These are phyloP conservation scores for Trichomycterus rosablanca DNA, from an alignment of 2,113 vertebrate genomes.

Conservation along the genomic window DNA sequence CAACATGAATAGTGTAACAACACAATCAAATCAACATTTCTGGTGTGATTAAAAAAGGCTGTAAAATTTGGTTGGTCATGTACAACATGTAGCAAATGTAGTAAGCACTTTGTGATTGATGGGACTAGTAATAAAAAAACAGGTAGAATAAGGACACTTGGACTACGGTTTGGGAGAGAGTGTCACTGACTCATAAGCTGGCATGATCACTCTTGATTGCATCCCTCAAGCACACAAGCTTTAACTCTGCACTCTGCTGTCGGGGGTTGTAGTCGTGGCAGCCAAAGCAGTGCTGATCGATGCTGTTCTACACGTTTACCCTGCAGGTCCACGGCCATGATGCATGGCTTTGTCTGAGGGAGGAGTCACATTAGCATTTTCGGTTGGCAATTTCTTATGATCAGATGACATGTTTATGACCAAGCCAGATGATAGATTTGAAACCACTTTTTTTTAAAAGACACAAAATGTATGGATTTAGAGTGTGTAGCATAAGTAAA, in stretches of 20 bases:
- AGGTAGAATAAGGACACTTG: background rate
- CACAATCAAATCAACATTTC: too few species aligned
- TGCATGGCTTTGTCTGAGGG: slow-evolving; percentile 32
- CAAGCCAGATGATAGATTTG: slow-evolving; percentile 34
- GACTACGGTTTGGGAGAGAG: background rate
- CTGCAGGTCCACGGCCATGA: slow-evolving; percentile 23
- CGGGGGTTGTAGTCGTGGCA: slow-evolving; percentile 1
- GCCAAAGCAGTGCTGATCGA: slow-evolving; percentile 31
- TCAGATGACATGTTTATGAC: slow-evolving; percentile 36
- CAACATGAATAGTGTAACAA: too few species aligned
- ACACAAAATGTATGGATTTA: slow-evolving; percentile 36
- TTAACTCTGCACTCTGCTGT: background rate
- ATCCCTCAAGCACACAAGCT: slow-evolving; percentile 1
- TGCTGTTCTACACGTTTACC: slow-evolving; percentile 30
- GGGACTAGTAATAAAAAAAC: too few species aligned
- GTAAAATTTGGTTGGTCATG: too few species aligned
- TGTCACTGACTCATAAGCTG: background rate
- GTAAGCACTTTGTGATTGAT: too few species aligned
- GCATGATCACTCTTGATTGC: slow-evolving; percentile 23
- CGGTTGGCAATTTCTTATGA: slow-evolving; percentile 39
- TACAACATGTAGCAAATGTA: too few species aligned
- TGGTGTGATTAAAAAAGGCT: too few species aligned
- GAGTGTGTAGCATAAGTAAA: slow-evolving; percentile 32
- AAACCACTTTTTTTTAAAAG: slow-evolving; percentile 28
- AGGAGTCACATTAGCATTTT: slow-evolving; percentile 45